Base-by-base conservation (phyloP, 2,888 invertebrate species). In the Lasioglossum leucozonium region DNA sequence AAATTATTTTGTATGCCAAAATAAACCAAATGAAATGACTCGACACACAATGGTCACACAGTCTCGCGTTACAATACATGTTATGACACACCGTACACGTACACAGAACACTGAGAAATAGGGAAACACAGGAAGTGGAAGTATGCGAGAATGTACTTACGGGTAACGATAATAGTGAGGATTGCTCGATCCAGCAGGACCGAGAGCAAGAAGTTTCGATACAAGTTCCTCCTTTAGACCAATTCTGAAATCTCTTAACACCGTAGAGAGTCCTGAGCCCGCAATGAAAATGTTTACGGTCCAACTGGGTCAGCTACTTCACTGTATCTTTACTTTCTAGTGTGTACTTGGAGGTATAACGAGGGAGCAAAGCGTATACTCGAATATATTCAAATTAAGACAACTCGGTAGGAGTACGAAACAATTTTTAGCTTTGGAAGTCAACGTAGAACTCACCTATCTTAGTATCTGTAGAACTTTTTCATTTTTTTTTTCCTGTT, bases 1-100 rank as follows among this genome's bases (percentile, higher is more conserved):
- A 94, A 92, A 94, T 94, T 94, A 94, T 94, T 94, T 94, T 94
- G 94, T 94, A 94, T 94, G 94, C 93, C 93, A 94, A 94, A 94
- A 94, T 93, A 94, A 93, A 94, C 94, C 94, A 94, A 94, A 94
- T 93, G 92, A 90, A 67, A 93, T 91, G 88, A 86, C 80, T 87
- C 83, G 82, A 87, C 30, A 85, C 82, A 87, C 67, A 77, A 89
- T 58, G 76, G 65, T 72, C 58, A 80, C 76, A 87, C 72, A 72
- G 26, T 16, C 78, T 73, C 87, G 75, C 77, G 51, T 77, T 73
- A 80, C 34, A 51, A 55, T 37, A 82, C 44, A 73, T 42, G 78
- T 13, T 67, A 69, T 5, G 2, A 77, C 13, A 72, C 42, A 73
- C 62, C 26, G 6, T 16, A 81, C 44, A 74, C 44, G 30, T 62